Evolutionary conservation across 2,113 vertebrate species (phyloP).

Genomic region (Urocynchramus pylzowi): DNA sequence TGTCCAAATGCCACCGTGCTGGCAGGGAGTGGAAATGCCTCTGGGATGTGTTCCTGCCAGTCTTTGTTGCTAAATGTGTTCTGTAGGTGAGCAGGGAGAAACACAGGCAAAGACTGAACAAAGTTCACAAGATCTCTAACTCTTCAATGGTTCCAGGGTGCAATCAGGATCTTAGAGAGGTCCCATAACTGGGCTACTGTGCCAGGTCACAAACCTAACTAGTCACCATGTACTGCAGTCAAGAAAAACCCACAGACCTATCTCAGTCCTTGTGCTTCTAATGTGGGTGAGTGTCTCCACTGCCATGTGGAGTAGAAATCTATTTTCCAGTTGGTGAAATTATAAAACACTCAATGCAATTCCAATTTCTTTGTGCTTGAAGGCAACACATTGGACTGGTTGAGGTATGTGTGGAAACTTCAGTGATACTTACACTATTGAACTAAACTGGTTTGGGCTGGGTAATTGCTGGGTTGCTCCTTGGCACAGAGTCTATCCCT

Average conservation of each 20-base stretch:
- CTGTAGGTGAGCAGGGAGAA: accelerated
- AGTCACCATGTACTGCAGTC: accelerated
- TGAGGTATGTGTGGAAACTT: background rate
- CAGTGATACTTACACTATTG: background rate
- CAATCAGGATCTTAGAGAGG: background rate
- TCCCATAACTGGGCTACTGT: background rate
- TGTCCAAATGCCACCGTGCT: background rate
- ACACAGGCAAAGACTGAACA: accelerated
- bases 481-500: background rate
- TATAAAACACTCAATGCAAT: background rate
- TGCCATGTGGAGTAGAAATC: background rate
- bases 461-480: background rate
- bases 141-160: background rate
- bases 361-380: background rate
- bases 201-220: background rate
- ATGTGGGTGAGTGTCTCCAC: background rate
- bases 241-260: background rate
- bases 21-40: background rate
- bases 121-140: background rate
- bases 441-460: background rate
- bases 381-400: background rate
- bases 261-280: background rate
- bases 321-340: background rate
- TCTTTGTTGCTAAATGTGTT: background rate
- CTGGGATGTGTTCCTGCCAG: background rate